A percentile compares a stretch with the other conserved stretches of the same genome.
Conservation (phyloP, 2,113 vertebrate genomes). For the human (Homo sapiens) region DNA sequence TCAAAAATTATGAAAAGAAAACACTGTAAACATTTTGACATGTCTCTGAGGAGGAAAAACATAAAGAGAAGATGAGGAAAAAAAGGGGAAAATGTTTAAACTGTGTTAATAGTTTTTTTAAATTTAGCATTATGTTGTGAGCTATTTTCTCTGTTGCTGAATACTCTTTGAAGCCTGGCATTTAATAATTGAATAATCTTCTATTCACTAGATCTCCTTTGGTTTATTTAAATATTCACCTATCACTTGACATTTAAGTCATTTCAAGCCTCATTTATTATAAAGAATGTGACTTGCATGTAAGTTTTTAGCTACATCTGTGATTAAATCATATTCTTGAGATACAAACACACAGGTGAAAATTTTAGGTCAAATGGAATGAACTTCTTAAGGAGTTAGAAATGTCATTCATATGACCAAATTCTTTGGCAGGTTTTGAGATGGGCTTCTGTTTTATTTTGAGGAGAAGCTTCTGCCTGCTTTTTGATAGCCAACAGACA, state of each 20-base stretch:
- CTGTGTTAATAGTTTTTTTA: not conserved
- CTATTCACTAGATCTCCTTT: not conserved
- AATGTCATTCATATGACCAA: not conserved
- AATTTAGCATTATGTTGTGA: not conserved
- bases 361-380: not conserved
- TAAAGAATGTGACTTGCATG: not conserved
- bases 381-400: not conserved
- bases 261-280: not conserved
- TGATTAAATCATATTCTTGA: not conserved
- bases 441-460: not conserved
- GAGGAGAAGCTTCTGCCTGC: not conserved
- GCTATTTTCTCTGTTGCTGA: not conserved
- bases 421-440: not conserved
- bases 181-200: not conserved
- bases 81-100: not conserved
- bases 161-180: not conserved
- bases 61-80: no score
- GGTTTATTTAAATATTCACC: not conserved
- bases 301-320: not conserved
- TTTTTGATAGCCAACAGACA: not conserved
- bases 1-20: not conserved
- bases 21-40: not conserved
- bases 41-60: not conserved
- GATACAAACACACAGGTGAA: not conserved
- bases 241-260: not conserved